Percentiles rank a stretch among this genome's conserved stretches.
Conservation (phyloP, 2,797 vertebrate genomes). For the Manis crassicaudata region DNA sequence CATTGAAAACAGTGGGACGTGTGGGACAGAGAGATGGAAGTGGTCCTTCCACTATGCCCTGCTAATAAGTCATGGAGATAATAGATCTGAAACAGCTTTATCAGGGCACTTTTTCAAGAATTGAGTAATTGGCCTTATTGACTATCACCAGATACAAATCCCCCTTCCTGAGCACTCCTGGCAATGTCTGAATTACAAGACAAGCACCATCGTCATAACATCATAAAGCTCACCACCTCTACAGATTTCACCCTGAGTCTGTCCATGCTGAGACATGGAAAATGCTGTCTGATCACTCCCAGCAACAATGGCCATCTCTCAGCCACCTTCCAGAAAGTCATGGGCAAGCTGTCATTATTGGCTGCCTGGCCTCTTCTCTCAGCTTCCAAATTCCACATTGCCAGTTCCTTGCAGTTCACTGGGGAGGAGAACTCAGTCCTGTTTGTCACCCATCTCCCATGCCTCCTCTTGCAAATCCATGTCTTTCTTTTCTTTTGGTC, state of each 20-base stretch:
- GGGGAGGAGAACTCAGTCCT: background rate
- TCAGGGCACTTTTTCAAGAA: background rate
- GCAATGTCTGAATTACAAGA: slow-evolving; percentile 36
- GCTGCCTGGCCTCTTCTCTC: background rate
- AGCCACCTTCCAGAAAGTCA: background rate
- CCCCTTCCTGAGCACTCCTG: background rate
- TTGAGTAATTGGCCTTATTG: slow-evolving; percentile 4
- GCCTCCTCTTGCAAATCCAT: background rate
- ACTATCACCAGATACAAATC: background rate
- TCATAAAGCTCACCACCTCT: background rate
- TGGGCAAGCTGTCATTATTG: background rate
- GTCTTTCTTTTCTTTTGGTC: background rate
- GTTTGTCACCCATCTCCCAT: background rate
- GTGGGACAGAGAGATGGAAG: background rate
- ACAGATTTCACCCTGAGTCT: background rate
- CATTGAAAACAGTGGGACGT: background rate
- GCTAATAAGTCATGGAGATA: background rate
- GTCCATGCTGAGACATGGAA: background rate
- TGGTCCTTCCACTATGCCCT: background rate
- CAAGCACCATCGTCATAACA: background rate
- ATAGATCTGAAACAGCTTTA: background rate
- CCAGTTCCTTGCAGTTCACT: background rate
- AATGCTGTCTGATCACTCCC: background rate
- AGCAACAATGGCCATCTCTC: background rate
- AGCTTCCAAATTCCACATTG: background rate